These are phyloP conservation scores for Xylophagus ater DNA, from an alignment of 2,888 invertebrate species.

Conservation along the genomic window DNA sequence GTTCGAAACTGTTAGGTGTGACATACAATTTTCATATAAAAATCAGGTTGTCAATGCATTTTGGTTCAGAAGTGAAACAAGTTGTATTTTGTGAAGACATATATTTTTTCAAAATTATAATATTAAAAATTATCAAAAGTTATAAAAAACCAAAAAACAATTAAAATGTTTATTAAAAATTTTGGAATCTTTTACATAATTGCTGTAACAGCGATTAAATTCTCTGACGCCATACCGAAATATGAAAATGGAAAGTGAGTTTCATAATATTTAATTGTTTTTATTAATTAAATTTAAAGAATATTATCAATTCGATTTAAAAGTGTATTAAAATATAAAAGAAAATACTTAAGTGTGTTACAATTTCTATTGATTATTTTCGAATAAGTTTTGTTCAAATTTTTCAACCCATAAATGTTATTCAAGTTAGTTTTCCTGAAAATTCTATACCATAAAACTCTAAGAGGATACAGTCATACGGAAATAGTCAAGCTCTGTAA, in stretches of 20 bases:
- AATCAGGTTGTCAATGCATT: not conserved
- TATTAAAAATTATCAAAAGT: not conserved
- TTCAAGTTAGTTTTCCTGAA: too few relatives aligned
- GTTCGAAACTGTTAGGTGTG: conserved; percentile 10
- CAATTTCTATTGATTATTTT: not conserved
- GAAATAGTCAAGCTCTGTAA: too few relatives aligned
- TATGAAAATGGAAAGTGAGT: conserved; percentile 10
- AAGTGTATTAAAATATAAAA: not conserved
- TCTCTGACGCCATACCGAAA: conserved; percentile 6
- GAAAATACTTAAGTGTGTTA: not conserved
- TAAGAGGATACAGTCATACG: too few relatives aligned
- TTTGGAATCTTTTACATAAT: not conserved
- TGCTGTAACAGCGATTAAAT: not conserved
- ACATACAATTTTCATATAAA: conserved; percentile 7
- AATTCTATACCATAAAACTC: too few relatives aligned
- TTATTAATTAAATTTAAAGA: not conserved
- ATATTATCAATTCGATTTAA: not conserved
- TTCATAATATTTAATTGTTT: not conserved
- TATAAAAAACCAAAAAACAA: not conserved
- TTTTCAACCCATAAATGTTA: too few relatives aligned
- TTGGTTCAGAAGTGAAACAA: not conserved
- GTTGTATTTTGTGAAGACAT: not conserved
- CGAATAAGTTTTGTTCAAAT: too few relatives aligned
- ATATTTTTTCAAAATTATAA: not conserved
- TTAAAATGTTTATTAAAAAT: conserved; percentile 3